Percentiles rank a stretch among this genome's conserved stretches.
These are phyloP conservation scores for Podiceps cristatus DNA, from an alignment of 2,113 vertebrate genomes.

Conservation along the genomic window DNA sequence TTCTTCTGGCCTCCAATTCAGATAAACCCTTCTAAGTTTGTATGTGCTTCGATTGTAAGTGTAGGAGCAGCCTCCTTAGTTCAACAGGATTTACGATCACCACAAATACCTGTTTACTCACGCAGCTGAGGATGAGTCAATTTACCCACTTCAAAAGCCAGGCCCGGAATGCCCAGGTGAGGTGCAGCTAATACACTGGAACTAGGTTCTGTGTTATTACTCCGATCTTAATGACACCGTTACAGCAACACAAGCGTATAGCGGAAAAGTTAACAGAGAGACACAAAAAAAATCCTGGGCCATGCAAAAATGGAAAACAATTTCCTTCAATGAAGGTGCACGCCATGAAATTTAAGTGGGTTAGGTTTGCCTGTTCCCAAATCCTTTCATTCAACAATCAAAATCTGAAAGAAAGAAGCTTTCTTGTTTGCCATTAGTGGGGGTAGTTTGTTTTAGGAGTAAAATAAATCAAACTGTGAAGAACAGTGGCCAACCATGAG, in stretches of 20 bases:
- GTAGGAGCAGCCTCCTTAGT: not conserved
- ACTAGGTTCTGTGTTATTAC: not conserved
- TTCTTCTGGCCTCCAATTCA: not conserved
- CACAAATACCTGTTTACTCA: not conserved
- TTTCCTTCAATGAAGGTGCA: not conserved
- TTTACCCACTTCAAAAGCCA: not conserved
- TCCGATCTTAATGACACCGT: not conserved
- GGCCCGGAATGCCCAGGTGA: not conserved
- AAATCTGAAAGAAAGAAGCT: constrained; percentile 8
- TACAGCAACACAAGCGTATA: not conserved
- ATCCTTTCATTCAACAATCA: constrained; percentile 28
- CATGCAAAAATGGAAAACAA: not conserved
- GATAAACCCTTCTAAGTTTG: not conserved
- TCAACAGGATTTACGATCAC: not conserved
- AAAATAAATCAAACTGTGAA: constrained; percentile 52
- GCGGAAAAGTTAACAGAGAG: not conserved
- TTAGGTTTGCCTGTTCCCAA: constrained; percentile 3
- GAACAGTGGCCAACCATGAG: not conserved
- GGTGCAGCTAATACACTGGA: not conserved
- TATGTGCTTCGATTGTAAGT: not conserved
- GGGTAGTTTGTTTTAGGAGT: constrained; percentile 31
- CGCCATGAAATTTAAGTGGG: constrained; percentile 16
- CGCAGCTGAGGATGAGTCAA: not conserved
- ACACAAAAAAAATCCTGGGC: not conserved
- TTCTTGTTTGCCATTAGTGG: constrained; percentile 23